Evolutionary conservation across 1,140 invertebrate species (phyloP).

Genomic region (Campodea augens): DNA sequence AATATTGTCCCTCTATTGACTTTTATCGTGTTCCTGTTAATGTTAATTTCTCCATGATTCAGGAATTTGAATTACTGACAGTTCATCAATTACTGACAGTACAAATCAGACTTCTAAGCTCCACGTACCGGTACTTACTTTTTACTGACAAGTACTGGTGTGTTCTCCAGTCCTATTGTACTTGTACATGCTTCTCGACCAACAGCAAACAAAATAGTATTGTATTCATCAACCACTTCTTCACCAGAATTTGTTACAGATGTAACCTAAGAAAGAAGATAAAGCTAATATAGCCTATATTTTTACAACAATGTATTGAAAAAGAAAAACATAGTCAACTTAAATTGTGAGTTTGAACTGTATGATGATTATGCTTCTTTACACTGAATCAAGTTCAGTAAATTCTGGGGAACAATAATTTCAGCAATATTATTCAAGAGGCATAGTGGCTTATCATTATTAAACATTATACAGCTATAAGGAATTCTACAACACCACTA

Average conservation of each 20-base stretch:
- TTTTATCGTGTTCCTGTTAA: no score
- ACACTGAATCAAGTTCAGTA: neutral
- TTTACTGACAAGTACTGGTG: conserved; percentile 28
- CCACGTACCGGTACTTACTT: no score
- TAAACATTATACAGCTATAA: no score
- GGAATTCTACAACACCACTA: no score
- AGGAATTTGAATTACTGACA: no score
- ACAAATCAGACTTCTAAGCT: no score
- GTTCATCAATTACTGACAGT: no score
- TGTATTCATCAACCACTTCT: conserved; percentile 22
- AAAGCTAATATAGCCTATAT: neutral
- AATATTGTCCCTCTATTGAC: no score
- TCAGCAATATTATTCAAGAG: no score
- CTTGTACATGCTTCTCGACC: conserved; percentile 39
- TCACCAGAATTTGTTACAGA: conserved; percentile 20
- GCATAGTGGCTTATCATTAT: no score
- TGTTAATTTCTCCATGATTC: no score
- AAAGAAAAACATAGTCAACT: conserved; percentile 3
- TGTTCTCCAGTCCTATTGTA: conserved; percentile 33
- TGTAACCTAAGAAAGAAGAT: conserved; percentile 19
- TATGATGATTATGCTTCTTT: neutral
- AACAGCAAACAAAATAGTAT: conserved; percentile 40
- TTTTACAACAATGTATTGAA: neutral
- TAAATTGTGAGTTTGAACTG: no score
- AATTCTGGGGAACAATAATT: neutral